Conservation (phyloP, 2,113 vertebrate genomes). For the sheep (Ovis aries) region ARS-UI_Ramb_v3.0 NC_056074.1:19639001-19639500, state of each 20-base stretch:
- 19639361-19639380: too few species aligned
- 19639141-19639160: neutral
- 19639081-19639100: neutral
- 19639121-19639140: neutral
- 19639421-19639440: too few species aligned
- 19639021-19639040: neutral
- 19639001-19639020: neutral
- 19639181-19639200: neutral
- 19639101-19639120: neutral
- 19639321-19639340: neutral
- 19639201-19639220: neutral
- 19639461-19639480: too few species aligned
- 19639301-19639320: neutral
- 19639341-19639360: too few species aligned
- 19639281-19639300: neutral
- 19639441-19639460: too few species aligned
- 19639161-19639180: neutral
- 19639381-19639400: too few species aligned
- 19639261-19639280: neutral
- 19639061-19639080: neutral
- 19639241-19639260: neutral
- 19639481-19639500: too few species aligned
- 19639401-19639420: too few species aligned
- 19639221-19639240: neutral
- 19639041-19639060: neutral